These are phyloP conservation scores for Syrphus vitripennis DNA, from an alignment of 2,888 invertebrate genomes.

Conservation along the genomic window DNA sequence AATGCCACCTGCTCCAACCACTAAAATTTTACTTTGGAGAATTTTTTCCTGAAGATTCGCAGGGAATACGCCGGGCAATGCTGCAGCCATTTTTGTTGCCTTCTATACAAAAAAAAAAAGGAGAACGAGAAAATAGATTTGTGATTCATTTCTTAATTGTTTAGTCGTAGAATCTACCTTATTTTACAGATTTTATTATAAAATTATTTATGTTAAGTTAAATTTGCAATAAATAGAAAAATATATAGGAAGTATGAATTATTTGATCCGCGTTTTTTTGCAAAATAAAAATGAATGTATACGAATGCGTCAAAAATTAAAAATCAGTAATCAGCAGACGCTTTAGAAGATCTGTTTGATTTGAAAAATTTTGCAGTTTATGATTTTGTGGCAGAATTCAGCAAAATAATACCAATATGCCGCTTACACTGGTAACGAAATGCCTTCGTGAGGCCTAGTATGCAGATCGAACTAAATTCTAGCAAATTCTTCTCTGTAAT, in stretches of 20 bases:
- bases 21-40: constrained; percentile 88
- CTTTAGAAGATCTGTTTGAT: constrained; percentile 42
- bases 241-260: background rate
- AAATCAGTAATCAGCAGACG: constrained; percentile 24
- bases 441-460: no score
- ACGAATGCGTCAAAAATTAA: constrained; percentile 1
- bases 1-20: constrained; percentile 99
- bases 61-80: constrained; percentile 86
- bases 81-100: constrained; percentile 84
- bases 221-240: constrained; percentile 1
- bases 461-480: no score
- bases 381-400: background rate
- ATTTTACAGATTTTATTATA: background rate
- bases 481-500: no score
- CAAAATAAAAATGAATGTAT: background rate
- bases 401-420: background rate
- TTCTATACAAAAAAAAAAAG: no score
- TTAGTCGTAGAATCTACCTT: background rate
- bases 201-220: background rate
- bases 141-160: background rate
- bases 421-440: no score
- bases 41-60: constrained; percentile 86
- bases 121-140: background rate
- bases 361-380: background rate
- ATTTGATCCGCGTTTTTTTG: constrained; percentile 33